Percentiles rank a stretch among this genome's conserved stretches.
These are phyloP conservation scores for Philonicus albiceps DNA, from an alignment of 2,888 invertebrate genomes.

Conservation along the genomic window DNA sequence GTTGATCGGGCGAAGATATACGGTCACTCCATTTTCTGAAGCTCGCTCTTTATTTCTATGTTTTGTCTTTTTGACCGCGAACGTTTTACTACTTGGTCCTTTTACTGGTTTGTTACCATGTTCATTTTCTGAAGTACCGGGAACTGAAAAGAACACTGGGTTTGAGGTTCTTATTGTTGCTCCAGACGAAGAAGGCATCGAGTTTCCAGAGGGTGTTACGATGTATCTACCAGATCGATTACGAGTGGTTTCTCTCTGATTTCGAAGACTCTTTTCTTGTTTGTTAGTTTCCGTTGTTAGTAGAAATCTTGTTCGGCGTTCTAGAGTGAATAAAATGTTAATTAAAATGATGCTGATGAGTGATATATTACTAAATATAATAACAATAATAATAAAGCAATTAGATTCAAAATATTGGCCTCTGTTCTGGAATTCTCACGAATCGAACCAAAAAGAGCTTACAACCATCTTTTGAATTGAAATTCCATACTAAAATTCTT, in stretches of 20 bases:
- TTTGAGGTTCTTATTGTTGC: background rate
- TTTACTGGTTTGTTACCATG: background rate
- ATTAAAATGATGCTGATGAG: no score
- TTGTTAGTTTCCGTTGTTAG: slow-evolving; percentile 1
- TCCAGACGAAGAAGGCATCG: background rate
- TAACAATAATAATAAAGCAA: no score
- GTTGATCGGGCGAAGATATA: slow-evolving; percentile 40
- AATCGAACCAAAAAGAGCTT: no score
- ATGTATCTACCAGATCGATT: background rate
- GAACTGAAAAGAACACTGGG: background rate
- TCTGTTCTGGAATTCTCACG: no score
- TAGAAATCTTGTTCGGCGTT: slow-evolving; percentile 38
- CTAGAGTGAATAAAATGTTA: background rate
- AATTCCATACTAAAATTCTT: no score
- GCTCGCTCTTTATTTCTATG: background rate
- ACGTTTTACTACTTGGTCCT: background rate
- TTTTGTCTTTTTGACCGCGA: background rate
- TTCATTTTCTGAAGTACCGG: background rate
- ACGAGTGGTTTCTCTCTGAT: background rate
- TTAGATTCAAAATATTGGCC: no score
- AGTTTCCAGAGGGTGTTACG: background rate
- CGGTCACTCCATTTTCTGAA: slow-evolving; percentile 28
- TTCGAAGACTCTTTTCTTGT: background rate
- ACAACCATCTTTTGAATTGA: no score
- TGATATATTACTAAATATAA: no score